A percentile compares a stretch with the other conserved stretches of the same genome.
Conservation (phyloP, 2,113 vertebrate genomes). For the Ciconia stormi region DNA sequence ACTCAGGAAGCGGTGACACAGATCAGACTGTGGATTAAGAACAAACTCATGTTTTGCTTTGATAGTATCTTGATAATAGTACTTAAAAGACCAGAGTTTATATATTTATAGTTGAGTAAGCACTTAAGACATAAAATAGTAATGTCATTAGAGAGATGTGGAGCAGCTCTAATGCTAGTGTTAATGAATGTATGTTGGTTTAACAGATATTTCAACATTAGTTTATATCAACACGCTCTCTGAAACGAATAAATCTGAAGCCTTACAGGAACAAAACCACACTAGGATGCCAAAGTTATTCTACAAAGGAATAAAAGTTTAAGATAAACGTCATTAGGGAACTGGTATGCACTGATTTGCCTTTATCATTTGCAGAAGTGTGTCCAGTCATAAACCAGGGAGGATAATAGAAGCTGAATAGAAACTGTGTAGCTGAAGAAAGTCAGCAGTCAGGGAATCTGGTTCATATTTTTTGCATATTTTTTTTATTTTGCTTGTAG, state of each 20-base stretch:
- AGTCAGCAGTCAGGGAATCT: not conserved
- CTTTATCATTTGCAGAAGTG: not conserved
- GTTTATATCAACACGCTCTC: not conserved
- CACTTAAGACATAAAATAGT: constrained; percentile 23
- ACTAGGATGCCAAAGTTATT: not conserved
- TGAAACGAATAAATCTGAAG: not conserved
- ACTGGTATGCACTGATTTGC: not conserved
- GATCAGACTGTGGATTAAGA: not conserved
- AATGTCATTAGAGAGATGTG: constrained; percentile 4
- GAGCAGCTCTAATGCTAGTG: not conserved
- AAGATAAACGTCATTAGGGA: not conserved
- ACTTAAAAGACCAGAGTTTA: not conserved
- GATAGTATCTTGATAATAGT: not conserved
- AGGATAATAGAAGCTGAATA: not conserved
- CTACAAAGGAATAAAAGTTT: not conserved
- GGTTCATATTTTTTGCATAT: not conserved
- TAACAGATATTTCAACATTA: constrained; percentile 20
- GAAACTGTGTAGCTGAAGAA: not conserved
- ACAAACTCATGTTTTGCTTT: not conserved
- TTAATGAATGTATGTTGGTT: not conserved
- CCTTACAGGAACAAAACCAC: not conserved
- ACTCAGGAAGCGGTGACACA: not conserved
- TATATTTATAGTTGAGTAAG: constrained; percentile 15
- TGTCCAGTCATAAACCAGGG: not conserved
- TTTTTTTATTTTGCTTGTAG: not conserved